Evolutionary conservation across 2,113 vertebrate genomes (phyloP).

Genomic region (Calidris pugnax): DNA sequence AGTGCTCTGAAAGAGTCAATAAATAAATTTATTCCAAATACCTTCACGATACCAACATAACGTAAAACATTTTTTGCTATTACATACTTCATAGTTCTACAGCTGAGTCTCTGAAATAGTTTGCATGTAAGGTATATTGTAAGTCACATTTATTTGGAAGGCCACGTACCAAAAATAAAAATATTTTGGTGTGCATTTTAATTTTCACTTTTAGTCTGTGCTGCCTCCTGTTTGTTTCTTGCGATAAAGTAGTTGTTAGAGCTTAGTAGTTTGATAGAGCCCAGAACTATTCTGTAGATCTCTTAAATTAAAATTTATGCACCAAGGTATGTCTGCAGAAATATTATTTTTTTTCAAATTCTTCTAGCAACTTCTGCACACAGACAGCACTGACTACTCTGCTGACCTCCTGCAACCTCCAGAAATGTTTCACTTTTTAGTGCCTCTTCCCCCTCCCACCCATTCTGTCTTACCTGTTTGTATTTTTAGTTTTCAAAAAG

Average conservation of each 20-base stretch:
- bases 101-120: not conserved
- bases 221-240: not conserved
- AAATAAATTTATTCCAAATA: not conserved
- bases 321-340: not conserved
- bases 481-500: not conserved
- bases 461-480: not conserved
- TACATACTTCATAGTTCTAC: not conserved
- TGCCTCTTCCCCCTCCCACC: slow-evolving; percentile 25
- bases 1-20: not conserved
- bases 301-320: not conserved
- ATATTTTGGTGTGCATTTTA: not conserved
- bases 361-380: not conserved
- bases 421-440: not conserved
- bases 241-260: not conserved
- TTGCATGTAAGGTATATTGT: not conserved
- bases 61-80: not conserved
- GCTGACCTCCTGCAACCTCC: slow-evolving; percentile 21
- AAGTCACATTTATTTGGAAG: not conserved
- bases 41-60: not conserved
- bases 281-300: not conserved
- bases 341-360: not conserved
- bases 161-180: not conserved
- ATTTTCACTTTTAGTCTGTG: not conserved
- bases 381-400: not conserved
- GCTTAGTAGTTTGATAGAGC: not conserved